A percentile compares a stretch with the other conserved stretches of the same genome.
These are phyloP conservation scores for Phrynosoma platyrhinos DNA, from an alignment of 2,113 vertebrate species.

Conservation along the genomic window DNA sequence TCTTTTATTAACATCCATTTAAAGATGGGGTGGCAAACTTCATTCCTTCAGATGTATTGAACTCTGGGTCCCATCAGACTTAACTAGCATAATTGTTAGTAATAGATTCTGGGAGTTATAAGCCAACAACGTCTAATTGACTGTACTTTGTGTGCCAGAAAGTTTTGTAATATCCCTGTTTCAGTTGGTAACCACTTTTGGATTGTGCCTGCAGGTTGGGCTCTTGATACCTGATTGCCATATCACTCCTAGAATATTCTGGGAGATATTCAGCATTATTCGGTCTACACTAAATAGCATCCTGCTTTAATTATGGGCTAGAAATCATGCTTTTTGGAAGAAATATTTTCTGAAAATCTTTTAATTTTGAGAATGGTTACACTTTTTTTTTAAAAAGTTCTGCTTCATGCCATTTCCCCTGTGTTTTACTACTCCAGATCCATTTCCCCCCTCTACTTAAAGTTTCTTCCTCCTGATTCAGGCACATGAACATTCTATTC, in stretches of 20 bases:
- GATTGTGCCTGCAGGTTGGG: neutral
- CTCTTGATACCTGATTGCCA: neutral
- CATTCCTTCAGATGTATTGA: too few species aligned
- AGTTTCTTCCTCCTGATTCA: too few species aligned
- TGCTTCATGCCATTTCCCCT: neutral
- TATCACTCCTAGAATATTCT: neutral
- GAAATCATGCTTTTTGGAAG: too few species aligned
- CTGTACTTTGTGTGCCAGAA: too few species aligned
- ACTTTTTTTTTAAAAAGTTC: neutral
- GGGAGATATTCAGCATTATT: neutral
- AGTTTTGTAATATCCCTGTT: neutral
- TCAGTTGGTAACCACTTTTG: neutral
- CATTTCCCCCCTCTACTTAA: neutral
- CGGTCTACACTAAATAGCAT: neutral
- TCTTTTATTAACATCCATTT: neutral
- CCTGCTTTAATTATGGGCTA: neutral
- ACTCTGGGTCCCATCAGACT: too few species aligned
- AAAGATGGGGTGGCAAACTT: neutral
- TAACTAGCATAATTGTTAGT: too few species aligned
- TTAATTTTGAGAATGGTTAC: neutral
- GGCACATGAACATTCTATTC: neutral
- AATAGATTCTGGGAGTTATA: too few species aligned
- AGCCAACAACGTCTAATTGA: too few species aligned
- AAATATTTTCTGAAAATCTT: neutral
- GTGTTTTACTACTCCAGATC: neutral